Percentiles rank a stretch among this genome's conserved stretches.
phyloP scores from a whole-genome alignment of 2,113 vertebrate species.

The Carettochelys insculpta region DNA sequence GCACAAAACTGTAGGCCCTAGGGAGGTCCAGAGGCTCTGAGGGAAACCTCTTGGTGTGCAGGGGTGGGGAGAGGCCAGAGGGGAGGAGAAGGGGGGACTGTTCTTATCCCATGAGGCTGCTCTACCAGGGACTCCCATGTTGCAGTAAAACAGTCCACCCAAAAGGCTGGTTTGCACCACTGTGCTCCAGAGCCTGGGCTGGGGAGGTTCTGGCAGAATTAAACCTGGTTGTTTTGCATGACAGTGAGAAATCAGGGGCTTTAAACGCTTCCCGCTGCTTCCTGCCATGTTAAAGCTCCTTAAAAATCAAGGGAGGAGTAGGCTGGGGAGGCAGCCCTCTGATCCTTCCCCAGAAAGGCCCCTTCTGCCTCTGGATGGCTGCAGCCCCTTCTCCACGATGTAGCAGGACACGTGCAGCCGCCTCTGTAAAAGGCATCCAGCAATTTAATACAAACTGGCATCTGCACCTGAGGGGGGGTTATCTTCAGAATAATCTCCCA shows the following conservation, averaged over 20 bases:
- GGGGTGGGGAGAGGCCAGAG: too few species aligned
- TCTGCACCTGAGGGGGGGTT: not conserved
- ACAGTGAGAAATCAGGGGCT: not conserved
- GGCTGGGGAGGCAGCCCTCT: not conserved
- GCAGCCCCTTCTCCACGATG: not conserved
- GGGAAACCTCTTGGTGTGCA: not conserved
- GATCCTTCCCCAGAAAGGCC: not conserved
- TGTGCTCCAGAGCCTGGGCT: not conserved
- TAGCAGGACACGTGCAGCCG: not conserved
- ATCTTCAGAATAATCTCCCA: not conserved
- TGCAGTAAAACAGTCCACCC: not conserved
- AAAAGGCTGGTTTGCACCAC: not conserved
- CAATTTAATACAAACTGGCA: not conserved
- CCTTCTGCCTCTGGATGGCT: not conserved
- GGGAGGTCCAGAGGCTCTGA: not conserved
- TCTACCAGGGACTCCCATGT: not conserved
- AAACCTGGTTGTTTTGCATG: not conserved
- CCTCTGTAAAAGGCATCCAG: not conserved
- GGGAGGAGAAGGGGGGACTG: not conserved
- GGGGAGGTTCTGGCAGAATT: not conserved
- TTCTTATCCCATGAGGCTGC: not conserved
- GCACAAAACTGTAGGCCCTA: not conserved
- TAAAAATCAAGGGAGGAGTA: not conserved
- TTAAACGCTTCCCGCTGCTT: not conserved
- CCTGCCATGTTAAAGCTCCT: not conserved